Evolutionary conservation across 37 sponge, comb jelly and placozoan genomes (phyloP).

Genomic region (Ephydatia muelleri): DNA sequence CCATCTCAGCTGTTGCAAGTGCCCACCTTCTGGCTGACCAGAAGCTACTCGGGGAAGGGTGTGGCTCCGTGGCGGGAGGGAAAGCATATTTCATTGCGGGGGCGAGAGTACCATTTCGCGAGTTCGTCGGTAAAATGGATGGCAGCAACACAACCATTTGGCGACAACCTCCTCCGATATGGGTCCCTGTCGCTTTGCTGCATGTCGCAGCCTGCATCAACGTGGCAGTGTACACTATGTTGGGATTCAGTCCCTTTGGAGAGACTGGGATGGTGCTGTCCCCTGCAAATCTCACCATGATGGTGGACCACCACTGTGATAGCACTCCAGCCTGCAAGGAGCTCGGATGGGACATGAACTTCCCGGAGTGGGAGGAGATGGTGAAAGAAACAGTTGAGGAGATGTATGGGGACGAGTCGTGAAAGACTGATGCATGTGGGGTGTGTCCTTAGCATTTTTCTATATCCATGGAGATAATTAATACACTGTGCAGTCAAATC

Average conservation of each 20-base stretch:
- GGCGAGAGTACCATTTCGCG: background rate
- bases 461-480: no score
- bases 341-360: constrained; percentile 37
- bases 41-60: constrained; percentile 14
- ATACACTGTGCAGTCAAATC: no score
- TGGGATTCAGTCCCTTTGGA: constrained; percentile 21
- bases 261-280: background rate
- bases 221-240: constrained; percentile 7
- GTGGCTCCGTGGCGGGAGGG: constrained; percentile 15
- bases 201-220: constrained; percentile 22
- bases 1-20: constrained; percentile 10
- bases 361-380: constrained; percentile 23
- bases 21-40: constrained; percentile 57
- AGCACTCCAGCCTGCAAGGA: constrained; percentile 27
- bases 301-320: constrained; percentile 11
- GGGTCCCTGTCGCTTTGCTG: background rate
- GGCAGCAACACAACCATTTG: background rate
- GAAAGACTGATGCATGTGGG: no score
- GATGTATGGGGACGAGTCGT: no score
- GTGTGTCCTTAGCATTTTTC: no score
- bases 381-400: constrained; percentile 14
- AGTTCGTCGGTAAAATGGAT: background rate
- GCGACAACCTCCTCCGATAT: constrained; percentile 15
- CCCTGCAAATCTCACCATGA: background rate
- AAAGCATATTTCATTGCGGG: constrained; percentile 35